Evolutionary conservation across 2,888 invertebrate species (phyloP).

Genomic region (Leucozona laternaria): DNA sequence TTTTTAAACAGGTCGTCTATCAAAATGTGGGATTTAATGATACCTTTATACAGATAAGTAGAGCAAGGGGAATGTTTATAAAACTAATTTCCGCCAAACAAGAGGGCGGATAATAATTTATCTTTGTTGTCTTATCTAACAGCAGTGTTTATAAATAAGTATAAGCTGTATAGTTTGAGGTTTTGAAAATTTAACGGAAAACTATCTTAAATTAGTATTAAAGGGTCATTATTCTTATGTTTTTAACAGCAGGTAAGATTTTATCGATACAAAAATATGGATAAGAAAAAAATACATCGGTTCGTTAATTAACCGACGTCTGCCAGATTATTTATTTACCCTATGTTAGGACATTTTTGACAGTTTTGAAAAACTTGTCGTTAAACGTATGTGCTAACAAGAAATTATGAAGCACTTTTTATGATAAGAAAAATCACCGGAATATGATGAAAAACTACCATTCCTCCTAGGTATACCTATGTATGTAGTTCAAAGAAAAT

Average conservation of each 20-base stretch:
- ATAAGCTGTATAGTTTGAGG: background rate
- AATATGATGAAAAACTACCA: too few species aligned
- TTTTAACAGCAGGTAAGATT: constrained; percentile 31
- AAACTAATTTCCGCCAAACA: constrained; percentile 45
- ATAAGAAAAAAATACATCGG: background rate
- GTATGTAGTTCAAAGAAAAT: too few species aligned
- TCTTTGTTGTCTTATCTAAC: constrained; percentile 53
- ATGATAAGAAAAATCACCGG: too few species aligned
- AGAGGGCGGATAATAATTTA: constrained; percentile 10
- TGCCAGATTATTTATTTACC: too few species aligned
- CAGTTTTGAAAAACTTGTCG: background rate
- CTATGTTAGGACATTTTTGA: background rate
- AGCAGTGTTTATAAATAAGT: constrained; percentile 22
- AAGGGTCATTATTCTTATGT: constrained; percentile 16
- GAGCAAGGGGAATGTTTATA: constrained; percentile 28
- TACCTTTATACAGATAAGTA: constrained; percentile 15
- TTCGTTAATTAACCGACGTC: constrained; percentile 18
- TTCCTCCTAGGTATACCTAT: too few species aligned
- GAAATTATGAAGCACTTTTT: background rate
- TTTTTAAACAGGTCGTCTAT: constrained; percentile 44
- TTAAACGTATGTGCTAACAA: background rate
- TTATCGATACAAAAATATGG: background rate
- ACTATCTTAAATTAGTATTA: background rate
- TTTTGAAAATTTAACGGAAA: constrained; percentile 19
- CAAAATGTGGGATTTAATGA: constrained; percentile 39